These are phyloP conservation scores for Eptatretus burgeri DNA, from an alignment of 2,113 vertebrate species.

Conservation along the genomic window DNA sequence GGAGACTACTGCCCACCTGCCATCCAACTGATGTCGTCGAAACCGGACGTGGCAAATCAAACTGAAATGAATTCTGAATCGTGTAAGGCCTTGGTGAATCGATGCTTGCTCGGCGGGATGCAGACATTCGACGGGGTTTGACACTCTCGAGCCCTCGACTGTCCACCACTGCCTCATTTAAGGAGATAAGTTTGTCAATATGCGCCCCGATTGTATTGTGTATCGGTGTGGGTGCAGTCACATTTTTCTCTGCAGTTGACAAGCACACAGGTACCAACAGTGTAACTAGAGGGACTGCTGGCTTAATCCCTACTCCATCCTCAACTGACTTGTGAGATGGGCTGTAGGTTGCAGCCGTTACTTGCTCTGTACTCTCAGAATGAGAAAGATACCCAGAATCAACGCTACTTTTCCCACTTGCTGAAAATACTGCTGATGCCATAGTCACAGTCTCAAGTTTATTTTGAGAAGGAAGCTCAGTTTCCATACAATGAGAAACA, in stretches of 20 bases:
- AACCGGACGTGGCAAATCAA: conserved; percentile 29
- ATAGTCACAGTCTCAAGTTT: too few species aligned
- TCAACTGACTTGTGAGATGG: conserved; percentile 22
- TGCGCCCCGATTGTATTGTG: conserved; percentile 45
- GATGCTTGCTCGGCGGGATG: conserved; percentile 76
- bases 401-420: conserved; percentile 20
- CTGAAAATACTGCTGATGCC: too few species aligned
- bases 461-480: too few species aligned
- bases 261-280: conserved; percentile 10
- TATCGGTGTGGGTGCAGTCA: conserved; percentile 19
- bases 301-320: conserved; percentile 25
- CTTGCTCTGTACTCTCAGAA: conserved; percentile 50
- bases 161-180: conserved; percentile 56
- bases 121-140: conserved; percentile 47
- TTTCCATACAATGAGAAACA: too few species aligned
- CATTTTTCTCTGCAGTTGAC: conserved; percentile 7
- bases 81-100: conserved; percentile 78
- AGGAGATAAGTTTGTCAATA: conserved; percentile 59
- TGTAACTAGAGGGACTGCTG: conserved; percentile 13
- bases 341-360: conserved; percentile 16
- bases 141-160: conserved; percentile 51
- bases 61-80: conserved; percentile 83
- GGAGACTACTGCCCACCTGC: too few species aligned
- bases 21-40: background rate
- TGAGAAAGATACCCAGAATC: conserved; percentile 62